phyloP scores from a whole-genome alignment of 2,797 vertebrate genomes.

The Agapornis canus region DNA sequence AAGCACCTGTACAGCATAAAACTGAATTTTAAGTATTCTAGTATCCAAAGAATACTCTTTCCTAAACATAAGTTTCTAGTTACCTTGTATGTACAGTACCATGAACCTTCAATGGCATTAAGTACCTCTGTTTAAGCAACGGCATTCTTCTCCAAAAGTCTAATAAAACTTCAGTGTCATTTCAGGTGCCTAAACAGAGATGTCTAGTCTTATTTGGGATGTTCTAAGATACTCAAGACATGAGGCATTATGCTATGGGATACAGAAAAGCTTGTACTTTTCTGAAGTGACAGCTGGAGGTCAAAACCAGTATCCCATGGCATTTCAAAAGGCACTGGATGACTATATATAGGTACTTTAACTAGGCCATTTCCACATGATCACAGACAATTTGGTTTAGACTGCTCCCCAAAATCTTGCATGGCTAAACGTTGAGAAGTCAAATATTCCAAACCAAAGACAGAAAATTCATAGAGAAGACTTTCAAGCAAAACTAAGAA shows the following conservation, averaged over 20 bases:
- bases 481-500: background rate
- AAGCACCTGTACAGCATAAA: background rate
- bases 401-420: accelerated
- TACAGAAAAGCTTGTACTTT: background rate
- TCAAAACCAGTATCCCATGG: background rate
- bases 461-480: background rate
- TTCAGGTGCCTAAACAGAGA: background rate
- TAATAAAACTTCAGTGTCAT: background rate
- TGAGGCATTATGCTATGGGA: background rate
- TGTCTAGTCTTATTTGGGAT: background rate
- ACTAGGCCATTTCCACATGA: background rate
- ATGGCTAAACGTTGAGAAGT: background rate
- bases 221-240: background rate
- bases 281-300: background rate
- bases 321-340: background rate
- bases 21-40: background rate
- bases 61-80: background rate
- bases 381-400: background rate
- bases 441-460: background rate
- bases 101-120: background rate
- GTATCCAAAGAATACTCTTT: background rate
- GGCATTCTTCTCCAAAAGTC: background rate
- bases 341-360: background rate
- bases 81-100: background rate
- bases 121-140: background rate